A percentile compares a stretch with the other conserved stretches of the same genome.
Conservation (phyloP, 2,888 invertebrate species). For the Philhelius pedissequus region DNA sequence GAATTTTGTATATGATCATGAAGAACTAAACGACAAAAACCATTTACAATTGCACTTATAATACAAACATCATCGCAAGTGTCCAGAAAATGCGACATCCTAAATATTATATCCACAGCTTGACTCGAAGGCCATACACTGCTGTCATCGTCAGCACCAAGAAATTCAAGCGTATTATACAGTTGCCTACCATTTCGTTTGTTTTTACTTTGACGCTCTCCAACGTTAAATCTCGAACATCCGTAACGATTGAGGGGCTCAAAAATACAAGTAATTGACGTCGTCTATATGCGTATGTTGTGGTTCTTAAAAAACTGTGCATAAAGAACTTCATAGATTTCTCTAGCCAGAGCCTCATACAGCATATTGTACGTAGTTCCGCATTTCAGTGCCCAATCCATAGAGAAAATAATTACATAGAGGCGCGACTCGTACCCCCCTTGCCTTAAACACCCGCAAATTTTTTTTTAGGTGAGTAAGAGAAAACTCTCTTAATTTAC, state of each 20-base stretch:
- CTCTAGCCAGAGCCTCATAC: constrained; percentile 85
- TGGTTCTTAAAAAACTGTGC: constrained; percentile 77
- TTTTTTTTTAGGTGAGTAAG: no score
- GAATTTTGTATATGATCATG: constrained; percentile 76
- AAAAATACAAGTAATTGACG: constrained; percentile 76
- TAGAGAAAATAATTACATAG: no score
- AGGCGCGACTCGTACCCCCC: no score
- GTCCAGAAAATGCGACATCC: constrained; percentile 78
- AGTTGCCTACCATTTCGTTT: constrained; percentile 75
- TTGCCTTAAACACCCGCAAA: no score
- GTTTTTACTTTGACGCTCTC: constrained; percentile 72
- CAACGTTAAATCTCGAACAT: constrained; percentile 75
- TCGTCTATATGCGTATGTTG: constrained; percentile 75
- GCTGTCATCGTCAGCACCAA: constrained; percentile 76
- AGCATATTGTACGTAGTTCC: constrained; percentile 87
- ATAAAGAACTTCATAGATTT: constrained; percentile 77
- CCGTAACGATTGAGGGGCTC: constrained; percentile 78
- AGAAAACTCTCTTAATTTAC: no score
- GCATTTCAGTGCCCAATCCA: constrained; percentile 85
- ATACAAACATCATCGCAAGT: constrained; percentile 75
- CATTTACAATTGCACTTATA: constrained; percentile 74
- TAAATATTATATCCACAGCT: constrained; percentile 75
- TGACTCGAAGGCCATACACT: constrained; percentile 70
- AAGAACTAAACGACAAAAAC: constrained; percentile 76
- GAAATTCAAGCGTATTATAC: constrained; percentile 76